Conservation (phyloP, 2,113 vertebrate species). For the Prunella himalayana region DNA sequence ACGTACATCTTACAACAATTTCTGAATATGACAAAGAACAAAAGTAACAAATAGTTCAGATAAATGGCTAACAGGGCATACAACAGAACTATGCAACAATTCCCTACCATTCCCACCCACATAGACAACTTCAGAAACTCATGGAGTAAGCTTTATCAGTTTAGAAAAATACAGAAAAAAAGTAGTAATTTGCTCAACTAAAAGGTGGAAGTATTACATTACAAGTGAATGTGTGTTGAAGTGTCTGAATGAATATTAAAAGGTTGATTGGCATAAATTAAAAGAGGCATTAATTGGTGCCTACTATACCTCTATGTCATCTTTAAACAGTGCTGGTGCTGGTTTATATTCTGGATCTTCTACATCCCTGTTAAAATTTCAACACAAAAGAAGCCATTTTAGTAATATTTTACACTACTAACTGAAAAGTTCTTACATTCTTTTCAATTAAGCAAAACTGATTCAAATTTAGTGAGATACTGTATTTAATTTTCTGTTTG, state of each 20-base stretch:
- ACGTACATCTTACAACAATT: neutral
- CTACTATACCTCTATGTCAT: slow-evolving; percentile 90
- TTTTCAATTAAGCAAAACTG: neutral
- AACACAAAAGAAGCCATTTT: slow-evolving; percentile 12
- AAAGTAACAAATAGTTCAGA: neutral
- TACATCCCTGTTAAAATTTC: slow-evolving; percentile 82
- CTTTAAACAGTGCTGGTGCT: slow-evolving; percentile 92
- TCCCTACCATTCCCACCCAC: neutral
- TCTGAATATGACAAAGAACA: neutral
- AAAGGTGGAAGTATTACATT: neutral
- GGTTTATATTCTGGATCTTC: slow-evolving; percentile 99
- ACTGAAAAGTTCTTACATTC: neutral
- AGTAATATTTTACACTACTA: neutral
- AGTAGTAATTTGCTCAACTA: neutral
- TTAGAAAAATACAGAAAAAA: neutral
- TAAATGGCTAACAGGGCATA: neutral
- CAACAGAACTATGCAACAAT: neutral
- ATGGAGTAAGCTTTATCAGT: rapidly evolving
- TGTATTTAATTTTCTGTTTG: neutral
- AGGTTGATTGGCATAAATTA: neutral
- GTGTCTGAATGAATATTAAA: neutral
- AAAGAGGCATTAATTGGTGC: neutral
- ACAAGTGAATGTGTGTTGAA: neutral
- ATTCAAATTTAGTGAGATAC: neutral
- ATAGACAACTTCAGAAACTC: neutral